These are phyloP conservation scores for Adela reaumurella DNA, from an alignment of 2,888 invertebrate species.

Conservation along the genomic window DNA sequence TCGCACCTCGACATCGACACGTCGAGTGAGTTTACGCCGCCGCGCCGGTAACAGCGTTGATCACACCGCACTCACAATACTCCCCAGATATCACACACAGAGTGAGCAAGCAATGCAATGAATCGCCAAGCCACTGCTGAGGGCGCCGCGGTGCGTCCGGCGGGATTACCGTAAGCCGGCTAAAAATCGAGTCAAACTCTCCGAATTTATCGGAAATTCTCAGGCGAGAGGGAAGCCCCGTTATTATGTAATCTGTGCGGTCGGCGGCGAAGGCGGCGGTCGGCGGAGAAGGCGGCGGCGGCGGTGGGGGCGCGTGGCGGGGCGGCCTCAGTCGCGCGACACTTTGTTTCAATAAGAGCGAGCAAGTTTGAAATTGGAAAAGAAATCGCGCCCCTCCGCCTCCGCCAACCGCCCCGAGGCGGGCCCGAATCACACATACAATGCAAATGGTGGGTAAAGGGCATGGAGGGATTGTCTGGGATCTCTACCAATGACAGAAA, in stretches of 20 bases:
- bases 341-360: conserved; percentile 18
- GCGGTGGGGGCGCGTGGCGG: too few relatives aligned
- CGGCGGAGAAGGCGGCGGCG: too few relatives aligned
- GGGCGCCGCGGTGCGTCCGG: not conserved
- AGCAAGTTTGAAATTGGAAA: conserved; percentile 44
- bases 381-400: conserved; percentile 28
- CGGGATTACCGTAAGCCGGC: not conserved
- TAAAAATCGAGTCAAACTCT: not conserved
- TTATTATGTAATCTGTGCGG: not conserved
- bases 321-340: not conserved
- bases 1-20: too few relatives aligned
- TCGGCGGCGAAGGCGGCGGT: too few relatives aligned
- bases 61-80: too few relatives aligned
- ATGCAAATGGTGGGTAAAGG: conserved; percentile 29
- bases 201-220: not conserved
- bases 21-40: too few relatives aligned
- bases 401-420: conserved; percentile 16
- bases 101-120: too few relatives aligned
- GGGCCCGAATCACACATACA: conserved; percentile 15
- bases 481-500: too few relatives aligned
- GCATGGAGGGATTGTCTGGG: too few relatives aligned
- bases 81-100: too few relatives aligned
- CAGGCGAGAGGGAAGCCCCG: not conserved
- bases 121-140: too few relatives aligned
- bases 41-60: too few relatives aligned